These are phyloP conservation scores for Colletes collaris DNA, from an alignment of 2,888 invertebrate species.

Conservation along the genomic window DNA sequence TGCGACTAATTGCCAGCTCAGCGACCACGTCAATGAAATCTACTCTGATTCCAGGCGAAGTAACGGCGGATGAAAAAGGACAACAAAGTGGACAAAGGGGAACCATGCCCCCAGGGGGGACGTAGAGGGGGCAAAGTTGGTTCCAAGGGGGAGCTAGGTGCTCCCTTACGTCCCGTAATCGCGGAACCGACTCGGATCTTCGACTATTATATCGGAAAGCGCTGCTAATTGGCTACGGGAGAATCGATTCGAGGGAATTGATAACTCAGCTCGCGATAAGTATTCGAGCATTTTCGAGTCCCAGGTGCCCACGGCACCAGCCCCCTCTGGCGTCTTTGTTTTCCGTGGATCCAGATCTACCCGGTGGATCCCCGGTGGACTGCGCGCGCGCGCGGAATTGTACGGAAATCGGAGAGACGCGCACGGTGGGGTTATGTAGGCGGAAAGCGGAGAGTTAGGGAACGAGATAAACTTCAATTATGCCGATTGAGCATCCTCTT, in stretches of 20 bases:
- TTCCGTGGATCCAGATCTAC: neutral
- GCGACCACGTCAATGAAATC: slow-evolving; percentile 70
- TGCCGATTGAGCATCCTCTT: slow-evolving; percentile 76
- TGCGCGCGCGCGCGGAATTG: slow-evolving; percentile 54
- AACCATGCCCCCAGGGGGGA: slow-evolving; percentile 8
- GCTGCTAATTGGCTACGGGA: slow-evolving; percentile 59
- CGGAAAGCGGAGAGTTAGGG: slow-evolving; percentile 69
- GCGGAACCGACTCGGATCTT: slow-evolving; percentile 48
- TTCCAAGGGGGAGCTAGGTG: slow-evolving; percentile 24
- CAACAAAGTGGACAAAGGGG: slow-evolving; percentile 1
- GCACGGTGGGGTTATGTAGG: slow-evolving; percentile 62
- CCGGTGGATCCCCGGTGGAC: neutral
- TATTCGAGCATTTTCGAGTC: slow-evolving; percentile 38
- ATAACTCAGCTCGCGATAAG: neutral
- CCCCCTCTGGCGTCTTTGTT: slow-evolving; percentile 2
- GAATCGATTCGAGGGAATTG: slow-evolving; percentile 19
- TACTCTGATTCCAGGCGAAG: slow-evolving; percentile 49
- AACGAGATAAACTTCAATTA: slow-evolving; percentile 79
- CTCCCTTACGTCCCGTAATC: slow-evolving; percentile 37
- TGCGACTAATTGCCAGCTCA: slow-evolving; percentile 71
- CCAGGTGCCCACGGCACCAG: neutral
- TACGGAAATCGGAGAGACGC: slow-evolving; percentile 40
- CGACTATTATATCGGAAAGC: slow-evolving; percentile 46
- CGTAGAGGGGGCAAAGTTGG: neutral
- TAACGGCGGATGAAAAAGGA: slow-evolving; percentile 14